Base-by-base conservation (phyloP, 2,888 invertebrate genomes). In the Nineta flava region DNA sequence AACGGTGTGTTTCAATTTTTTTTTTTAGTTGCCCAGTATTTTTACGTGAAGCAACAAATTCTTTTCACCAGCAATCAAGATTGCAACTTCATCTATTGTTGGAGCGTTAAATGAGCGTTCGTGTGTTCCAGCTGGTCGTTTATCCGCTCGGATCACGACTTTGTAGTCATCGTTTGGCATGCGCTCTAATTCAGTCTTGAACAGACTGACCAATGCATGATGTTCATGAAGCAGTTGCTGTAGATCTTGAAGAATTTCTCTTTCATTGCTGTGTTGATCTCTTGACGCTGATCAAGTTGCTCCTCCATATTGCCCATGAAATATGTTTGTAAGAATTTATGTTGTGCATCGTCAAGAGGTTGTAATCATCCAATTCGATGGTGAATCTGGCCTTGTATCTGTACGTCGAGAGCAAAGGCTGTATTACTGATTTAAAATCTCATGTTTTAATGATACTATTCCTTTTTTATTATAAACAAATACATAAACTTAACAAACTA, bases 21-120 rank as follows among this genome's bases (percentile, higher is more conserved):
- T 47, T 52, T 48, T 58, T 56, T 40, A 61, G 51, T 46, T 53
- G 49, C 12, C 19, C 32, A 54, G 40, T 51, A 53, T 55, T 50
- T n/a, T 56, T 47, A 38, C 56, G 50, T 46, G 61, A 50, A 35
- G 62, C 57, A 54, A 66, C 62, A 56, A 47, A 50, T 53, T 60
- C 58, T 60, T 45, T 51, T 63, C 57, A 21, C 59, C 62, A 55
- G 61, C 61, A 42, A 64, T 59, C n/a, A 63, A 53, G 47, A 63
- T 56, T 13, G 61, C 61, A 42, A 64, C 62, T 59, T 65, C 62
- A 56, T 62, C 56, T 21, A 62, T 55, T 40, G 58, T 60, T 50
- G 62, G 63, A 46, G 62, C 63, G 58, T 64, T 65, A 54, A 58
- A 64, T 53, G 52, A 53, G 47, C 61, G 15, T 55, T 57, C 7